Percentiles rank a stretch among this genome's conserved stretches.
These are phyloP conservation scores for Ceriagrion tenellum DNA, from an alignment of 2,888 invertebrate genomes.

Conservation along the genomic window DNA sequence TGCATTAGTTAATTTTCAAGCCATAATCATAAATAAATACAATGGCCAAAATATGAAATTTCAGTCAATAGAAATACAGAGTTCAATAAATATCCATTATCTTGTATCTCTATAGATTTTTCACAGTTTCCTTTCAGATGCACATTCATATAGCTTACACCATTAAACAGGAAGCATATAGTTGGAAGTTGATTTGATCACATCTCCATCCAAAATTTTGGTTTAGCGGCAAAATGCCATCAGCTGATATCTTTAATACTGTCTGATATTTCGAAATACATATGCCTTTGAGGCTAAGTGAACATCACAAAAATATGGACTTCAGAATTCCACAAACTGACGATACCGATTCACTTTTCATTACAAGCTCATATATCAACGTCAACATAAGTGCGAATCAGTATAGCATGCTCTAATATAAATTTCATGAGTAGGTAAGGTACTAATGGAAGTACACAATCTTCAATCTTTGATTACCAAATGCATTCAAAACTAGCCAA, in stretches of 20 bases:
- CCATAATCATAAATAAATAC: conserved; percentile 35
- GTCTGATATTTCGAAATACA: conserved; percentile 8
- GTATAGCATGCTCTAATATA: neutral
- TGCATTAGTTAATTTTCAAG: neutral
- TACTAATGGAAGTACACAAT: neutral
- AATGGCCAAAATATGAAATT: conserved; percentile 8
- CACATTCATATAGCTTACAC: conserved; percentile 42
- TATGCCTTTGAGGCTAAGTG: neutral
- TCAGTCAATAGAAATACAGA: neutral
- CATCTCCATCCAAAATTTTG: neutral
- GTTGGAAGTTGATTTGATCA: conserved; percentile 60
- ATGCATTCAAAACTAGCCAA: neutral
- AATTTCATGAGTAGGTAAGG: neutral
- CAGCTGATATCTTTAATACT: neutral
- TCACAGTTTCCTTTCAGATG: neutral
- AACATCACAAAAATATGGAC: conserved; percentile 21
- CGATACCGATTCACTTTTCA: neutral
- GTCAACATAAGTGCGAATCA: neutral
- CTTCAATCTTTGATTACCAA: neutral
- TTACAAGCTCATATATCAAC: neutral
- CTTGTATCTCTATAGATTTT: conserved; percentile 10
- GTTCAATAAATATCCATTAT: neutral
- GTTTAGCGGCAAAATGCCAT: neutral
- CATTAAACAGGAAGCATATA: conserved; percentile 41
- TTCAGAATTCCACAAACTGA: neutral